A percentile compares a stretch with the other conserved stretches of the same genome.
phyloP scores from a whole-genome alignment of 2,113 vertebrate genomes.

The Rhizomys pruinosus region DNA sequence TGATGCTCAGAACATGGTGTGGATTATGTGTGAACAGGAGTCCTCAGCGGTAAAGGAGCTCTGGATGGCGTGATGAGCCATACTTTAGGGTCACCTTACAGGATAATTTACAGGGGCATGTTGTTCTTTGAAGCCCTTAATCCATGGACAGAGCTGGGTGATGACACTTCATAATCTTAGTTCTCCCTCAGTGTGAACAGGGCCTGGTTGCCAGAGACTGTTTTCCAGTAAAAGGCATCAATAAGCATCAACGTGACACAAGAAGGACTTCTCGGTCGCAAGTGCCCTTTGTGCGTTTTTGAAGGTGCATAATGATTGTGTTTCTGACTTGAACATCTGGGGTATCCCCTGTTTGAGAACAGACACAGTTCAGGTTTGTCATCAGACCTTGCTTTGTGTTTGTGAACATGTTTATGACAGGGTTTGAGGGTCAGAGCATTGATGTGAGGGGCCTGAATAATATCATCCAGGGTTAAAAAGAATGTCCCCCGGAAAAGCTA shows the following conservation, averaged over 20 bases:
- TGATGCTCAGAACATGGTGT: slow-evolving; percentile 68
- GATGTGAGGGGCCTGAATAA: too few species aligned
- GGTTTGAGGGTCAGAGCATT: background rate
- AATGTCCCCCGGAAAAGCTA: background rate
- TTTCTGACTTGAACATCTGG: slow-evolving; percentile 65
- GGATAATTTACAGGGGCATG: slow-evolving; percentile 76
- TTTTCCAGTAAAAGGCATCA: slow-evolving; percentile 59
- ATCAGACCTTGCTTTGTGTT: slow-evolving; percentile 43
- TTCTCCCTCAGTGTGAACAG: background rate
- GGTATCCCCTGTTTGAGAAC: slow-evolving; percentile 44
- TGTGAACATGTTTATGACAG: background rate
- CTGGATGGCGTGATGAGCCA: slow-evolving; percentile 76
- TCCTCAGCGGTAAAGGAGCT: slow-evolving; percentile 66
- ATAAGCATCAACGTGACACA: background rate
- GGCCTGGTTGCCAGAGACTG: background rate
- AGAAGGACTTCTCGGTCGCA: slow-evolving; percentile 52
- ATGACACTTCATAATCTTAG: slow-evolving; percentile 66
- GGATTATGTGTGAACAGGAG: slow-evolving; percentile 73
- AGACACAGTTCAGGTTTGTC: slow-evolving; percentile 34
- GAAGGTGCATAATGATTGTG: background rate
- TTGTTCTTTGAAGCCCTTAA: slow-evolving; percentile 77
- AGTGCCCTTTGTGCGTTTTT: slow-evolving; percentile 50
- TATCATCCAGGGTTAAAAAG: background rate
- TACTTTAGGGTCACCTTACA: slow-evolving; percentile 82
- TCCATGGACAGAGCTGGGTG: slow-evolving; percentile 70